Evolutionary conservation across 2,113 vertebrate genomes (phyloP).

Genomic region (Centropus bengalensis): DNA sequence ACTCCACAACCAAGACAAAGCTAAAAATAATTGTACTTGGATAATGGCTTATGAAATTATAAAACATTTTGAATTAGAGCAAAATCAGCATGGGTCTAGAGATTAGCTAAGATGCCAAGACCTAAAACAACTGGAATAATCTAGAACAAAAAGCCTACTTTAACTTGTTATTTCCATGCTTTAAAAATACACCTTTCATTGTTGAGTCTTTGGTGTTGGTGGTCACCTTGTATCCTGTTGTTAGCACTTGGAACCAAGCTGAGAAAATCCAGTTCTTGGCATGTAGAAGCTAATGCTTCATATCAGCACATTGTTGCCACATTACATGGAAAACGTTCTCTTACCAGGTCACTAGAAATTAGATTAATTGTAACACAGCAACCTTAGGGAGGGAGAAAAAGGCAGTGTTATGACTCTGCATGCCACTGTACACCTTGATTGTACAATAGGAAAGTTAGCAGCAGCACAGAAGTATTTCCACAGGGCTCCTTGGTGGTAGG

Average conservation of each 20-base stretch:
- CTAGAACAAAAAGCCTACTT: slow-evolving; percentile 19
- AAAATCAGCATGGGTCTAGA: slow-evolving; percentile 57
- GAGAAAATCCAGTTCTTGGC: slow-evolving; percentile 52
- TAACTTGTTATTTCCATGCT: slow-evolving; percentile 55
- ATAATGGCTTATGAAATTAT: slow-evolving; percentile 61
- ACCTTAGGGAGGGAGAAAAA: background rate
- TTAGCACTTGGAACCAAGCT: slow-evolving; percentile 46
- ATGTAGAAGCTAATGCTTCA: background rate
- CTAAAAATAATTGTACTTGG: slow-evolving; percentile 59
- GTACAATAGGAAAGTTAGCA: background rate
- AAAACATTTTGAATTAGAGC: slow-evolving; percentile 61
- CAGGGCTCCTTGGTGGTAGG: background rate
- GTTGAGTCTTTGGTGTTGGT: slow-evolving; percentile 34
- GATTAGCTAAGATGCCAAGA: slow-evolving; percentile 56
- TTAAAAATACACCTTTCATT: slow-evolving; percentile 52
- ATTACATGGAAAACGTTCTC: slow-evolving; percentile 17
- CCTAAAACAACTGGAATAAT: slow-evolving; percentile 49
- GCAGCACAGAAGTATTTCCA: background rate
- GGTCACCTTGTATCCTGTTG: slow-evolving; percentile 27
- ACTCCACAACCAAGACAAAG: background rate
- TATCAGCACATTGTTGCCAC: slow-evolving; percentile 5
- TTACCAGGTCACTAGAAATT: slow-evolving; percentile 64
- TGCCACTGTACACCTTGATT: background rate
- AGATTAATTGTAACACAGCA: slow-evolving; percentile 69
- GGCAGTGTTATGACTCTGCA: background rate